These are phyloP conservation scores for Homarus americanus DNA, from an alignment of 1,140 invertebrate genomes.

Conservation along the genomic window DNA sequence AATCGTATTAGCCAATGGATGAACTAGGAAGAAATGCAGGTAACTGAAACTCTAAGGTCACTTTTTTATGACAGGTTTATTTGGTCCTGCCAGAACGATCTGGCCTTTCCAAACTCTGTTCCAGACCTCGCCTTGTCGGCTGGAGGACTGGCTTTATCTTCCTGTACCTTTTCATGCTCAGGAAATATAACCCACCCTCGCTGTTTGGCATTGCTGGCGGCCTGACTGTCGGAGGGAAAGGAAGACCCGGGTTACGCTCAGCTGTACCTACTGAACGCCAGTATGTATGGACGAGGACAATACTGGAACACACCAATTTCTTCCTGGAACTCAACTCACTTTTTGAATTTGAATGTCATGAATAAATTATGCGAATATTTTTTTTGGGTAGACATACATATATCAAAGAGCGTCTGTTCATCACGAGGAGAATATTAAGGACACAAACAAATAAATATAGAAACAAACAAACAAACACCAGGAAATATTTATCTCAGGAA, in stretches of 20 bases:
- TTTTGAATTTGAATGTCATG: not conserved
- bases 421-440: no score
- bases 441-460: not conserved
- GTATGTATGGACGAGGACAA: not conserved
- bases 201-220: constrained; percentile 45
- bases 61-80: constrained; percentile 16
- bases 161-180: constrained; percentile 68
- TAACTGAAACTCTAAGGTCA: not conserved
- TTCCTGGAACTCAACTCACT: not conserved
- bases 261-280: not conserved
- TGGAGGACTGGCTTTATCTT: constrained; percentile 52
- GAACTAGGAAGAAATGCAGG: not conserved
- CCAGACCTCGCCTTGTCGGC: constrained; percentile 36
- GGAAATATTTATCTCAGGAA: no score
- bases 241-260: not conserved
- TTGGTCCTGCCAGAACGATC: not conserved
- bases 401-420: no score
- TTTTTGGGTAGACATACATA: not conserved
- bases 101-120: constrained; percentile 42
- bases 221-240: constrained; percentile 26
- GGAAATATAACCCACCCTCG: constrained; percentile 67
- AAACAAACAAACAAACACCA: no score
- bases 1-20: constrained; percentile 19
- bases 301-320: not conserved
- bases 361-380: not conserved